phyloP scores from a whole-genome alignment of 37 sponge, comb jelly and placozoan genomes.

The Cladorhizidae sp. region DNA sequence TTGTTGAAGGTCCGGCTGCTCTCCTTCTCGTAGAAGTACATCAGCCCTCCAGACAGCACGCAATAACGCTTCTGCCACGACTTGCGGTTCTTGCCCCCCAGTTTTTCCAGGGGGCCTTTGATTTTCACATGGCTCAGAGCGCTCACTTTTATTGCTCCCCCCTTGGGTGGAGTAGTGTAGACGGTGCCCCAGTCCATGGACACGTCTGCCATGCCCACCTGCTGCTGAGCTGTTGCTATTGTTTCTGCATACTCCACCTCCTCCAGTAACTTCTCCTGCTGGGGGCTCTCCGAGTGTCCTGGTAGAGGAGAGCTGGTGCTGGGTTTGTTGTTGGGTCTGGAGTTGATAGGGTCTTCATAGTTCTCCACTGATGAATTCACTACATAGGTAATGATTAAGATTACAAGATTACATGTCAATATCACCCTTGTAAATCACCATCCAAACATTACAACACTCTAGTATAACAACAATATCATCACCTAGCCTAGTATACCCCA shows the following conservation, averaged over 20 bases:
- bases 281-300: not conserved
- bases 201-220: not conserved
- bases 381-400: too few species aligned
- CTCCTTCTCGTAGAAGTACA: slow-evolving; percentile 90
- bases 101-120: slow-evolving; percentile 87
- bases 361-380: not conserved
- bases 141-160: slow-evolving; percentile 37
- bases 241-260: slow-evolving; percentile 35
- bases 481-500: too few species aligned
- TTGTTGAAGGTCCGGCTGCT: slow-evolving; percentile 78
- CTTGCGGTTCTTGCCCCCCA: slow-evolving; percentile 78
- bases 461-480: too few species aligned
- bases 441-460: too few species aligned
- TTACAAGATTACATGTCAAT: too few species aligned
- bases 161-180: slow-evolving; percentile 19
- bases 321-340: not conserved
- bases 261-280: slow-evolving; percentile 19
- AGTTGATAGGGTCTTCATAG: slow-evolving; percentile 58
- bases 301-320: slow-evolving; percentile 23
- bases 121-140: slow-evolving; percentile 33
- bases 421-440: too few species aligned
- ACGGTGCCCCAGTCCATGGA: slow-evolving; percentile 20
- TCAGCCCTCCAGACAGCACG: slow-evolving; percentile 57
- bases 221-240: not conserved
- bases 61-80: slow-evolving; percentile 89